Conservation (phyloP, 2,888 invertebrate species). For the Rotaria socialis region DNA sequence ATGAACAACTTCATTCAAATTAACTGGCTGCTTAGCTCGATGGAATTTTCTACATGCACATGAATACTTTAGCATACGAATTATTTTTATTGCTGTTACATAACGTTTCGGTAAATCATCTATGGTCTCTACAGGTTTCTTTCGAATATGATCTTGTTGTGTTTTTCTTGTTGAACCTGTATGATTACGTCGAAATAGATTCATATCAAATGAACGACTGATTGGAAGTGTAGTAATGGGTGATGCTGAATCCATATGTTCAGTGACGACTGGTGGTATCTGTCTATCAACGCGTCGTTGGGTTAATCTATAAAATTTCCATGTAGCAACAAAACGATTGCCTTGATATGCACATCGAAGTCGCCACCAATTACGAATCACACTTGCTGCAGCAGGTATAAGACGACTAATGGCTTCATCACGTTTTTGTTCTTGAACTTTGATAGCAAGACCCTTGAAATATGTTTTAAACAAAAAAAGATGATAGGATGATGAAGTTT, state of each 20-base stretch:
- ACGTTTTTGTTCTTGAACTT: constrained; percentile 43
- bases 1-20: background rate
- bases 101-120: constrained; percentile 20
- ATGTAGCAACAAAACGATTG: background rate
- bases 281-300: background rate
- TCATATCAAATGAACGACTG: background rate
- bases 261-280: background rate
- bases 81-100: background rate
- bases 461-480: background rate
- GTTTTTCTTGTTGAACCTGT: background rate
- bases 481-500: background rate
- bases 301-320: background rate
- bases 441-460: constrained; percentile 42
- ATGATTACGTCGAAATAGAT: background rate
- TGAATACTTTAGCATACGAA: constrained; percentile 5
- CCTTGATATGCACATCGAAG: background rate
- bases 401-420: constrained; percentile 42
- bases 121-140: background rate
- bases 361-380: constrained; percentile 46
- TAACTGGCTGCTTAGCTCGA: background rate
- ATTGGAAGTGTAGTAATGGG: background rate
- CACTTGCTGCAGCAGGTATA: constrained; percentile 42
- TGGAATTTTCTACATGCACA: background rate
- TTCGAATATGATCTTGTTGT: background rate
- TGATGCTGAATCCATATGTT: background rate